phyloP scores from a whole-genome alignment of 2,113 vertebrate species.

The Jacana jacana region DNA sequence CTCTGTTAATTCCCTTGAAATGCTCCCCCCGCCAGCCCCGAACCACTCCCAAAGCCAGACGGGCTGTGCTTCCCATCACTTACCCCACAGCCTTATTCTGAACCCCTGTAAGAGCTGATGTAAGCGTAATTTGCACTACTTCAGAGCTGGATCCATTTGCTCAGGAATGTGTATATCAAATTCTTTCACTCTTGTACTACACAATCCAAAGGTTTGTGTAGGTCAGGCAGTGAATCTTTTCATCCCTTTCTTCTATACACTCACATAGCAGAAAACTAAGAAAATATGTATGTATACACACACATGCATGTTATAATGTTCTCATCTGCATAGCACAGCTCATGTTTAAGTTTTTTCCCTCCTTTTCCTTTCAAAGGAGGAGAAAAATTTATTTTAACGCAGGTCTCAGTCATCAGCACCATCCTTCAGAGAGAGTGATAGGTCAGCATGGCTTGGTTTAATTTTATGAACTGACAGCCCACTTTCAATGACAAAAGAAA shows the following conservation, averaged over 20 bases:
- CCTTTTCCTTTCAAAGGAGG: neutral
- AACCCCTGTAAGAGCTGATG: neutral
- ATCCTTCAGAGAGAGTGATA: neutral
- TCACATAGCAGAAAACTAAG: neutral
- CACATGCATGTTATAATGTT: neutral
- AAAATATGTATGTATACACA: neutral
- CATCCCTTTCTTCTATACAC: neutral
- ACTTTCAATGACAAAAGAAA: conserved; percentile 68
- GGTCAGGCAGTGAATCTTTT: neutral
- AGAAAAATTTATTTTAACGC: neutral
- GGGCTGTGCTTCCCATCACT: neutral
- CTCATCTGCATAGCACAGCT: neutral
- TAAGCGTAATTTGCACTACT: neutral
- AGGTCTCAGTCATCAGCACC: neutral
- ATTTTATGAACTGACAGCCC: conserved; percentile 69
- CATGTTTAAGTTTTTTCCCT: neutral
- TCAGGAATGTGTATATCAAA: neutral
- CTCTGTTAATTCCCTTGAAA: neutral
- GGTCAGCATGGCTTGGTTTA: conserved; percentile 5
- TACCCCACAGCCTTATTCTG: neutral
- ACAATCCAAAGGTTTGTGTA: neutral
- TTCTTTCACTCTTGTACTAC: neutral
- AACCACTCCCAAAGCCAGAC: neutral
- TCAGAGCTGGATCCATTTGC: neutral
- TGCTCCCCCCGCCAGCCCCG: accelerated